Base-by-base conservation (phyloP, 1,140 invertebrate genomes). In the Battus philenor region DNA sequence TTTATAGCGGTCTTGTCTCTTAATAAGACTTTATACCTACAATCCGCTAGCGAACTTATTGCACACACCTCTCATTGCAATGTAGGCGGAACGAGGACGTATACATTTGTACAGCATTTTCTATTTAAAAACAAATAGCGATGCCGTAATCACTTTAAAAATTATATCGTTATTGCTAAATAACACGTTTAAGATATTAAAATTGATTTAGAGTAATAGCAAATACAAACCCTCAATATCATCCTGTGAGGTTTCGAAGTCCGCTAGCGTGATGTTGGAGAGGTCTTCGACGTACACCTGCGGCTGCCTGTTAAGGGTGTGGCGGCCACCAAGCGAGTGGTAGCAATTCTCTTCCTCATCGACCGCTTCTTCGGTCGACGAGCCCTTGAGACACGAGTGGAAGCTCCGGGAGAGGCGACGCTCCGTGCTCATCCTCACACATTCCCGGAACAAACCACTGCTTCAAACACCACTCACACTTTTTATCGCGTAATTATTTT, bases 381-480 rank as follows among this genome's bases (percentile, higher is more conserved):
- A 90, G 50, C 90, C 90, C 50, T 90, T 89, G 47, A 90, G 82
- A 57, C 90, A 90, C 30, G 90, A 90, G 78, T 90, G 89, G 69
- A 90, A 90, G 75, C 90, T 90, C 51, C 90, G 85, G n/a, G 89
- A 90, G 6, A 90, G 83, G 24, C 89, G 82, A 51, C 89, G 85
- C 60, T 90, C 89, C 50, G 89, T 88, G 52, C 89, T 89, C 71
- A 90, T 90, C 43, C 74, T 86, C 49, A 84, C 81, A 66, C 89
- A 88, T 81, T 82, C 74, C 79, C 62, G 44, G 68, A 52, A 54
- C 64, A 59, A 59, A 50, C 43, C 59, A 59, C 51, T 53, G 31
- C 45, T 34, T 38, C 24, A 22, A 39, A 47, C 36, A 54, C 47
- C 39, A 30, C 20, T 29, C 49, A 52, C 39, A 16, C 2, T 27